Evolutionary conservation across 2,888 invertebrate genomes (phyloP).

Genomic region (Glaucopsyche alexis): DNA sequence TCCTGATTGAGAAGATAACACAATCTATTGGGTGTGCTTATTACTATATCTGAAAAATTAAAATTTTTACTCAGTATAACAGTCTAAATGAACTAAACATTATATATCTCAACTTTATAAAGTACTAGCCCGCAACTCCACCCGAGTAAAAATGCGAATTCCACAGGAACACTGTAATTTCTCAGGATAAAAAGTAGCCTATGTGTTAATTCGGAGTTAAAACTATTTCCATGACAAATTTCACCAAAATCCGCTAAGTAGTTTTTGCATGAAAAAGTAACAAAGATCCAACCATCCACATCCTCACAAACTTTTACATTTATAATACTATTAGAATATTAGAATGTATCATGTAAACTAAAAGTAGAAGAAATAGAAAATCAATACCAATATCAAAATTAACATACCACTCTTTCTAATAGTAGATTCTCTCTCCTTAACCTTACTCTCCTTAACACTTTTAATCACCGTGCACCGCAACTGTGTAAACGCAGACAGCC

Average conservation of each 20-base stretch:
- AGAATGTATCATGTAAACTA: neutral
- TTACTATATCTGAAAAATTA: constrained; percentile 87
- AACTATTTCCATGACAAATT: too few relatives aligned
- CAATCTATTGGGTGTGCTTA: constrained; percentile 96
- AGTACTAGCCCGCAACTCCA: too few relatives aligned
- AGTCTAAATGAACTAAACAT: neutral
- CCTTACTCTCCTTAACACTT: constrained; percentile 86
- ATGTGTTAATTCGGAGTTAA: too few relatives aligned
- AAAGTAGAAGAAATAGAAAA: neutral
- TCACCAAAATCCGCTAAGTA: too few relatives aligned
- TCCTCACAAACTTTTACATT: too few relatives aligned
- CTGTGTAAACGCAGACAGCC: constrained; percentile 86
- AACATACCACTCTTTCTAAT: constrained; percentile 87
- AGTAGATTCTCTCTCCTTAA: constrained; percentile 86
- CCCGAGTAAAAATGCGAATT: too few relatives aligned
- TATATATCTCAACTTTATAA: too few relatives aligned
- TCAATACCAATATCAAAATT: neutral
- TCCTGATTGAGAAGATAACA: constrained; percentile 91
- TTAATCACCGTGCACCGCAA: constrained; percentile 88
- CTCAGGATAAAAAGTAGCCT: too few relatives aligned
- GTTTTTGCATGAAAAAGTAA: too few relatives aligned
- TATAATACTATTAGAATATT: too few relatives aligned
- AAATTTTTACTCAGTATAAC: neutral
- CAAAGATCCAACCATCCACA: too few relatives aligned
- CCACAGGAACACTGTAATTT: too few relatives aligned